Percentiles rank a stretch among this genome's conserved stretches.
Evolutionary conservation across 2,888 invertebrate species (phyloP).

Genomic region (Gymnosoma rotundatum): DNA sequence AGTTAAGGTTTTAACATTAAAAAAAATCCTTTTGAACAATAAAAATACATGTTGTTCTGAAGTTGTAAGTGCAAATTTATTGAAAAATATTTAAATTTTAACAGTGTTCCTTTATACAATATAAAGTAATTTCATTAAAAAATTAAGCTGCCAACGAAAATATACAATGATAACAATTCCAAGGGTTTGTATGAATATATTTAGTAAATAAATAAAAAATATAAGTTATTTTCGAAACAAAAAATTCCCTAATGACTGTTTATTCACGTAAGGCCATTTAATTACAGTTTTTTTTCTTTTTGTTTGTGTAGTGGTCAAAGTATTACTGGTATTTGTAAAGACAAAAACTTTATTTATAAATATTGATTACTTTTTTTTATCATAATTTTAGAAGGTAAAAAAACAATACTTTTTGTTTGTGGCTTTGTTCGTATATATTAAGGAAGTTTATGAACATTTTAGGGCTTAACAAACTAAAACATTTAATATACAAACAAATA

Average conservation of each 20-base stretch:
- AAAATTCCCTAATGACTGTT: constrained; percentile 65
- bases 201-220: constrained; percentile 11
- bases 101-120: constrained; percentile 33
- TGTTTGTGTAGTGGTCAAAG: neutral
- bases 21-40: no score
- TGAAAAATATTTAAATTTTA: constrained; percentile 42
- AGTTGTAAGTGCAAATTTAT: constrained; percentile 60
- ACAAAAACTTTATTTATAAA: constrained; percentile 16
- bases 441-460: constrained; percentile 38
- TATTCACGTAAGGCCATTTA: constrained; percentile 54
- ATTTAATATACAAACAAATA: constrained; percentile 3
- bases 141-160: constrained; percentile 54
- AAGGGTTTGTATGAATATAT: constrained; percentile 22
- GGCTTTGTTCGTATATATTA: constrained; percentile 15
- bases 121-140: constrained; percentile 11
- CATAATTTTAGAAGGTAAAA: neutral
- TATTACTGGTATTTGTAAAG: constrained; percentile 9
- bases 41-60: neutral
- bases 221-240: constrained; percentile 5
- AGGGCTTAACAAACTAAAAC: constrained; percentile 31
- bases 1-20: no score
- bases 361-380: constrained; percentile 47
- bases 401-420: constrained; percentile 32
- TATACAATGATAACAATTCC: constrained; percentile 10
- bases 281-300: constrained; percentile 31